Evolutionary conservation across 2,797 vertebrate genomes (phyloP).

Genomic region (Galaxias olidus): DNA sequence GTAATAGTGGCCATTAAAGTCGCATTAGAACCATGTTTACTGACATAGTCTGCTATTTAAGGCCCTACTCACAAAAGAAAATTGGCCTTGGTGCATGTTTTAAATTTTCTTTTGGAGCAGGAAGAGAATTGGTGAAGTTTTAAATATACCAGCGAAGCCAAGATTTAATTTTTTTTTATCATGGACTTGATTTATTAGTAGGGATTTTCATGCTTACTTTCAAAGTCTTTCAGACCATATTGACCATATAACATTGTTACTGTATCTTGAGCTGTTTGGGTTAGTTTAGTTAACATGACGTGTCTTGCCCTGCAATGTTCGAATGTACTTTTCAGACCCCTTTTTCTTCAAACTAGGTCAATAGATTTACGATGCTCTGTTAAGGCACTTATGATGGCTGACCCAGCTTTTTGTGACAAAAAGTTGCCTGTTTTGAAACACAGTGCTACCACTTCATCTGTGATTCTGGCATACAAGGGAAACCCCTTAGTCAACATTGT

Average conservation of each 20-base stretch:
- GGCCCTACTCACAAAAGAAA: no score
- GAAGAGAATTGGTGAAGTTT: no score
- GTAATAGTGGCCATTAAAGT: no score
- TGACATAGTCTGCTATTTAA: no score
- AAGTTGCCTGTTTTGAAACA: not conserved
- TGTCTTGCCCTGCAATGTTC: conserved; percentile 29
- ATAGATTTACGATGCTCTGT: conserved; percentile 38
- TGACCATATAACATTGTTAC: no score
- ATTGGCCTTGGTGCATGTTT: no score
- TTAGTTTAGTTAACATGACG: conserved; percentile 13
- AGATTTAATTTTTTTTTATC: no score
- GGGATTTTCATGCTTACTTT: not conserved
- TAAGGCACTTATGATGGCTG: conserved; percentile 25
- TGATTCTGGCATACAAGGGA: conserved; percentile 18
- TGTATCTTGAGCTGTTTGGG: conserved; percentile 1
- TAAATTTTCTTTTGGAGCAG: no score
- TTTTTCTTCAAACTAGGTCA: conserved; percentile 28
- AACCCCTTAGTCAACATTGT: conserved; percentile 19
- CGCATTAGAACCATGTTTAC: no score
- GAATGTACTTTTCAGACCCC: conserved; percentile 18
- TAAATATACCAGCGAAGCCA: no score
- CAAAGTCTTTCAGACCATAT: not conserved
- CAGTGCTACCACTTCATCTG: conserved; percentile 10
- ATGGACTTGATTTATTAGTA: no score
- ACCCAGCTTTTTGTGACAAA: conserved; percentile 32